Evolutionary conservation across 35 echinoderm and acorn worm species (phyloP).

Genomic region (Strongylocentrotus purpuratus): DNA sequence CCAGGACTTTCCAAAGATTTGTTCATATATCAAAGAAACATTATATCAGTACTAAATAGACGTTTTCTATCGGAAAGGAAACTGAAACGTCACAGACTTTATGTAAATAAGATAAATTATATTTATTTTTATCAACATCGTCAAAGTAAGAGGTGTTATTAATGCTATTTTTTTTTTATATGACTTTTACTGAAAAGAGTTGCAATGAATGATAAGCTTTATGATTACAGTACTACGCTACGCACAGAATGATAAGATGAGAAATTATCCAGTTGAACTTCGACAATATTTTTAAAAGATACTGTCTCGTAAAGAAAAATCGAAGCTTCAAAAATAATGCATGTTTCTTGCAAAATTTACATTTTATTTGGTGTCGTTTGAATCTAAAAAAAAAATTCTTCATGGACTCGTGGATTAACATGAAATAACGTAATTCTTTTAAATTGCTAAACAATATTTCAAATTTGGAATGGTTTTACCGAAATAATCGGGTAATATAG

Average conservation of each 20-base stretch:
- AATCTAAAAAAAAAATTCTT: too few species aligned
- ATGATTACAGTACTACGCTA: not conserved
- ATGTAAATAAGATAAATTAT: not conserved
- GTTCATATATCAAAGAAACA: not conserved
- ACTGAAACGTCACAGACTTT: not conserved
- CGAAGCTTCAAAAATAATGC: too few species aligned
- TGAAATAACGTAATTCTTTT: too few species aligned
- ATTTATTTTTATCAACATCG: not conserved
- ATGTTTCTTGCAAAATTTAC: too few species aligned
- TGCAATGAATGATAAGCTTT: not conserved
- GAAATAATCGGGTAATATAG: too few species aligned
- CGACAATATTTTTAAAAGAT: too few species aligned
- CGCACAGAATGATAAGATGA: not conserved
- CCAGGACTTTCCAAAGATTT: not conserved
- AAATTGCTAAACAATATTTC: too few species aligned
- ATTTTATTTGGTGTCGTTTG: too few species aligned
- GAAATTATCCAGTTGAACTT: too few species aligned
- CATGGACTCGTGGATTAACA: too few species aligned
- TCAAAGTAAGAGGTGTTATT: not conserved
- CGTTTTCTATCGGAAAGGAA: not conserved
- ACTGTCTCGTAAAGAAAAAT: too few species aligned
- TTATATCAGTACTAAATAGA: not conserved
- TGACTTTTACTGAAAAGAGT: not conserved
- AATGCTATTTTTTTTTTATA: conserved; percentile 21
- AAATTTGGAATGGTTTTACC: too few species aligned